Evolutionary conservation across 2,888 invertebrate genomes (phyloP), one percentile per base, ranked within the genome.

Genomic region (Hetaerina titia): DNA sequence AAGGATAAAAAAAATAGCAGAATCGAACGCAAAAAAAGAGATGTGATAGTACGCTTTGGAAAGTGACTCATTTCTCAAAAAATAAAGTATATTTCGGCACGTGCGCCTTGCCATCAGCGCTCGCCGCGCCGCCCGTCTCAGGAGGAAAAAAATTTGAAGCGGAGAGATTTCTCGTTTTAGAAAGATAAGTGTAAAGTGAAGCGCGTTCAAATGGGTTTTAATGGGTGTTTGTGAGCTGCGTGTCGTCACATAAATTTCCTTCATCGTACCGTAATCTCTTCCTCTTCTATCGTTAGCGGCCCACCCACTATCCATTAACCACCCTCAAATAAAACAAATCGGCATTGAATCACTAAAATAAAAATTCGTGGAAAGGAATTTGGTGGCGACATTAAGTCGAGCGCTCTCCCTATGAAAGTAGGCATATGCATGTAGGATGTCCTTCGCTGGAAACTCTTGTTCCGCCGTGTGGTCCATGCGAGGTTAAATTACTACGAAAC

Each of bases 241-340:
- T 31, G 81, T 31, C 81, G 81, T 81, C 25, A 81, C 81, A 81
- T 81, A 81, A 81, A 81, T 81, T 81, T 81, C 81, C n/a, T 81
- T 81, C 81, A 81, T 81, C 81, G 25, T 25, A 15, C 31, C 31
- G 15, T 81, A 81, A 81, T 81, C 81, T 31, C 81, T 31, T 81
- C 81, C 22, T 81, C 81, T 25, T 81, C 81, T 25, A 69, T 69
- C 69, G n/a, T 31, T 31, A n/a, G 81, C 15, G 2, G 31, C 13
- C 81, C 81, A n/a, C 69, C 69, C 69, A n/a, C 22, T 69, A 81
- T 25, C 25, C 81, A 81, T 81, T 25, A 81, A 81, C 25, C 81
- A 31, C 81, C 31, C 81, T 31, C 31, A 22, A 81, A 25, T 19
- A 22, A 31, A 15, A 81, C 11, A 13, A 31, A 81, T 81, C 81